Base-by-base conservation (phyloP, 1,140 invertebrate species). In the Papilio aristodemus region DNA sequence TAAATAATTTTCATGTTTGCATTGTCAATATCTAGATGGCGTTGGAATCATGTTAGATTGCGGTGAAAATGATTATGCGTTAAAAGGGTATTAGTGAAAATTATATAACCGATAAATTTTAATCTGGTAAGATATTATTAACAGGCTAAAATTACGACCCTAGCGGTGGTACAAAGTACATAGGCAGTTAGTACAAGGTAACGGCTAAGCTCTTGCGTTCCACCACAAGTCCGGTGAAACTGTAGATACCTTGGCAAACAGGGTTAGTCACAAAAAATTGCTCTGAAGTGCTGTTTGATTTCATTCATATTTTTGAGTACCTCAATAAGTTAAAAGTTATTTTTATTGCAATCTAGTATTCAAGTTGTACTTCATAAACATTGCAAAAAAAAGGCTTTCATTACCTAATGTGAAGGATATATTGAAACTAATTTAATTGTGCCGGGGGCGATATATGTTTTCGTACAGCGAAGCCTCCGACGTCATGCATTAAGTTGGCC, bases 361-460 rank as follows among this genome's bases (percentile, higher is more conserved):
- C n/a, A n/a, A n/a, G n/a, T n/a, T 11, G 3, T 10, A 19, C 17
- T 25, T 10, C 4, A 54, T 4, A 54, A 19, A 9, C 5, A 11
- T 25, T 54, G 19, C 19, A 54, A 54, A 54, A 46, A 46, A 46
- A 22, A 32, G 27, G 19, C 19, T 54, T 46, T 3, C 27, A 32
- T 32, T 32, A 32, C 6, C 22, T 54, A 22, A 54, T 54, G 46
- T 54, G 5, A 54, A 54, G 46, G 22, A 54, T 54, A 25, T 54
- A 54, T 54, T 54, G 46, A 54, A 54, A 54, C 19, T 54, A 54
- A 54, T 54, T 54, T 54, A 54, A 54, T 54, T 54, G 46, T 54
- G 46, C 46, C 19, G 8, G 9, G 46, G 46, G 22, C 46, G 46
- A 54, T 54, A 54, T 11, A 9, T n/a, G n/a, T 54, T 54, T 19